These are phyloP conservation scores for Myiopsitta monachus DNA, from an alignment of 2,113 vertebrate species.

Conservation along the genomic window DNA sequence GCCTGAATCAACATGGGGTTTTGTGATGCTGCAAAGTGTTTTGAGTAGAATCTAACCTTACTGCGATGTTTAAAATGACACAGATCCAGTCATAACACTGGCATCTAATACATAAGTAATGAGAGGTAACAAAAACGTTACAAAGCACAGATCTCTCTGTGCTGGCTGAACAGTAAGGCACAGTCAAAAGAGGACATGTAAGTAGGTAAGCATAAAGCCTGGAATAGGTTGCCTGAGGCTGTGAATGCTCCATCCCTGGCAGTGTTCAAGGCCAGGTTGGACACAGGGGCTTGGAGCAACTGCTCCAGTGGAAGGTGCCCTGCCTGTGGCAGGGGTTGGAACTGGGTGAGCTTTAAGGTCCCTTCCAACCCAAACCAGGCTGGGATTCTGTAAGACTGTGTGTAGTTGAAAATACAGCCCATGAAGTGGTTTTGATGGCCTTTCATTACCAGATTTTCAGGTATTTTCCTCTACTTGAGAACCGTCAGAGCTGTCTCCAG, in stretches of 20 bases:
- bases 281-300: background rate
- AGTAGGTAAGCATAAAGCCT: background rate
- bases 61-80: background rate
- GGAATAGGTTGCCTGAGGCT: background rate
- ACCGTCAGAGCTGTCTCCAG: background rate
- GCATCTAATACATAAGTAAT: background rate
- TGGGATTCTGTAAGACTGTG: background rate
- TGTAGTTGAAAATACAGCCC: background rate
- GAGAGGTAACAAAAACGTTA: background rate
- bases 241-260: background rate
- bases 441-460: background rate
- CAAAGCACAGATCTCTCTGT: background rate
- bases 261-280: background rate
- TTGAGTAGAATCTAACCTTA: background rate
- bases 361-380: background rate
- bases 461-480: slow-evolving; percentile 30
- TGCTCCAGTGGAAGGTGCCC: background rate
- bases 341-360: accelerated
- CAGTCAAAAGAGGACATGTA: background rate
- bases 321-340: background rate
- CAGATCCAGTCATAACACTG: background rate
- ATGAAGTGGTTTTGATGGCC: background rate
- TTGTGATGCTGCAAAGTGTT: background rate
- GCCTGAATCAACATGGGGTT: background rate
- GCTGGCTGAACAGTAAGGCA: background rate